These are phyloP conservation scores for Epinotia bilunana DNA, from an alignment of 2,888 invertebrate species.

Conservation along the genomic window DNA sequence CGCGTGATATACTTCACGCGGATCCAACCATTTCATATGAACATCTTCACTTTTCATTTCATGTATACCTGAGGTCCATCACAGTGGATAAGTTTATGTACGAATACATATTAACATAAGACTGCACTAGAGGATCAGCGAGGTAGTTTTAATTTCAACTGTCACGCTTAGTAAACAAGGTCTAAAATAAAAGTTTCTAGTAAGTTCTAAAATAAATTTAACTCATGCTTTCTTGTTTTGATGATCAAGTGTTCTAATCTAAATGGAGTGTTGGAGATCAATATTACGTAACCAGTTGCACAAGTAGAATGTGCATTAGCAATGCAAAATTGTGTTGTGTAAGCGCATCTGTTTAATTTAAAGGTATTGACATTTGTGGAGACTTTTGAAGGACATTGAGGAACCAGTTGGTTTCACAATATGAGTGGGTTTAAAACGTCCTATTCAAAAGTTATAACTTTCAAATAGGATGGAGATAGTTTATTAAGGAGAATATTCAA, in stretches of 20 bases:
- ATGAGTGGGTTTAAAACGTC: not conserved
- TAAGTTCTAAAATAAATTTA: too few species aligned
- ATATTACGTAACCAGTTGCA: constrained; percentile 40
- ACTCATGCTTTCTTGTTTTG: constrained; percentile 9
- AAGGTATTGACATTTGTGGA: constrained; percentile 22
- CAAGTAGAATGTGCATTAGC: constrained; percentile 27
- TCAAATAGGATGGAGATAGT: not conserved
- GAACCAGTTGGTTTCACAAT: constrained; percentile 18
- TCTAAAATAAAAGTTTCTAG: not conserved
- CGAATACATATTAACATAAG: not conserved
- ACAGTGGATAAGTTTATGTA: not conserved
- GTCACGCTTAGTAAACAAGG: not conserved
- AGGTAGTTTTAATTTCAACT: constrained; percentile 1
- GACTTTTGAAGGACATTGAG: constrained; percentile 23
- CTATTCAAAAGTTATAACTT: not conserved
- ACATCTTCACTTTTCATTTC: not conserved
- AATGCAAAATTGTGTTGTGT: constrained; percentile 9
- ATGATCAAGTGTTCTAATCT: constrained; percentile 32
- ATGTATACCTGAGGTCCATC: not conserved
- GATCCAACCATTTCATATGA: not conserved
- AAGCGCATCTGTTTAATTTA: constrained; percentile 10
- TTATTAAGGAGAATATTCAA: too few species aligned
- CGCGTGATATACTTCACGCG: not conserved
- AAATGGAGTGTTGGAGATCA: constrained; percentile 33
- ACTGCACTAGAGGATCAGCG: not conserved